Conservation (phyloP, 2,113 vertebrate species). For the Scytalopus superciliaris region DNA sequence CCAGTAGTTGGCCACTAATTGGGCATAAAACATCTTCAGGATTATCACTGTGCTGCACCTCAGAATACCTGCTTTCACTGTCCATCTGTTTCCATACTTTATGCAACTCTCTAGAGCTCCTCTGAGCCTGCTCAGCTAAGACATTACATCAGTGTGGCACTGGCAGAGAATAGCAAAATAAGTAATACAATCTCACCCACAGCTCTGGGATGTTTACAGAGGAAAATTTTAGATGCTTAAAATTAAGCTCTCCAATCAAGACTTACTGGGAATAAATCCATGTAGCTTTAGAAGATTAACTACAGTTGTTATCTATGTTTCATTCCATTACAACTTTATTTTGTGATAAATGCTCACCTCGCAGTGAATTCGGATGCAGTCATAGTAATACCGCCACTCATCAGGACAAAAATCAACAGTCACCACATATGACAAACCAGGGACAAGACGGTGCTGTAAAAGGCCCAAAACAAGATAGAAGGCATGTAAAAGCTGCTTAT, state of each 20-base stretch:
- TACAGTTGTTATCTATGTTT: background rate
- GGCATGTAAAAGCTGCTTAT: background rate
- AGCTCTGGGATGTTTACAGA: background rate
- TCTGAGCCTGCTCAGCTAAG: background rate
- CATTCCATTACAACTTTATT: background rate
- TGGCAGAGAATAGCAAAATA: background rate
- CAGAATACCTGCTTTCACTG: background rate
- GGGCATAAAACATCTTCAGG: background rate
- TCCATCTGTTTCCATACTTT: background rate
- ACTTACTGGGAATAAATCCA: background rate
- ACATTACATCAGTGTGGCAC: background rate
- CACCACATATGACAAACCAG: slow-evolving; percentile 83
- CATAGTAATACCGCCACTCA: slow-evolving; percentile 93
- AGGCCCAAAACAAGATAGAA: background rate
- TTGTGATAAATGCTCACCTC: slow-evolving; percentile 73
- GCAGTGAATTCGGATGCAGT: slow-evolving; percentile 89
- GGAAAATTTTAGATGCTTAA: background rate
- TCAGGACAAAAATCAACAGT: slow-evolving; percentile 85
- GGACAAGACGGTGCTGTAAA: slow-evolving; percentile 84
- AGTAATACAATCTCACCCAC: background rate
- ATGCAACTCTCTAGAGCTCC: background rate
- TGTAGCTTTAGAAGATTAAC: background rate
- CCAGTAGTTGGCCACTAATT: background rate
- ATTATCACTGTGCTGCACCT: background rate
- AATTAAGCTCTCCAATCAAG: background rate